Conservation (phyloP, 2,797 vertebrate genomes). For the Lates japonicus region DNA sequence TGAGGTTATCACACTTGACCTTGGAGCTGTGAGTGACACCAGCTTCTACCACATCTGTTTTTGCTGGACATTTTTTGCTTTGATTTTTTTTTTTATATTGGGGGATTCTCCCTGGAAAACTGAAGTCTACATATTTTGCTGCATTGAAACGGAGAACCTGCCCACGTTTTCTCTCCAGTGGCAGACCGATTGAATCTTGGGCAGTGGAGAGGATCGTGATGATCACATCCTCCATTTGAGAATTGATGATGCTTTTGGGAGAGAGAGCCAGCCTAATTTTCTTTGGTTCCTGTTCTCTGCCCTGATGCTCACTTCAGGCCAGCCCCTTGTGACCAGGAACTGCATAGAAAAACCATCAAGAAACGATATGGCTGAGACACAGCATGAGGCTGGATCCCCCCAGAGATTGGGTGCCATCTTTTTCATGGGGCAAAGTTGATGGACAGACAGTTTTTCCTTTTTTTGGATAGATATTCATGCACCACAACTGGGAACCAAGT, state of each 20-base stretch:
- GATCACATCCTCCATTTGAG: conserved; percentile 79
- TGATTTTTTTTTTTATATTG: not conserved
- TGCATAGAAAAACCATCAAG: conserved; percentile 58
- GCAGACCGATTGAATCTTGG: conserved; percentile 16
- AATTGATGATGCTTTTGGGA: conserved; percentile 79
- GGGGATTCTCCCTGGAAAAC: conserved; percentile 23
- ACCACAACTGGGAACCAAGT: conserved; percentile 39
- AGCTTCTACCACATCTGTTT: conserved; percentile 3
- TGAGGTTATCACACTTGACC: conserved; percentile 40
- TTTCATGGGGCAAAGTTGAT: conserved; percentile 75
- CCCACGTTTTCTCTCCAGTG: not conserved
- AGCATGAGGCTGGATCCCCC: conserved; percentile 63
- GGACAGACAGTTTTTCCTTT: conserved; percentile 65
- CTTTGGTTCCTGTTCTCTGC: conserved; percentile 58
- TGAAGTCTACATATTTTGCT: conserved; percentile 4
- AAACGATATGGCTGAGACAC: conserved; percentile 56
- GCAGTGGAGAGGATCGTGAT: conserved; percentile 78
- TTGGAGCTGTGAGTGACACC: conserved; percentile 41
- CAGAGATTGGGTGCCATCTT: conserved; percentile 55
- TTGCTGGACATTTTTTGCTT: not conserved
- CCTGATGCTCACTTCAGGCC: conserved; percentile 67
- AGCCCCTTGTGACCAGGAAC: conserved; percentile 61
- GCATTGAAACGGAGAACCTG: conserved; percentile 25
- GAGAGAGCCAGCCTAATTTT: conserved; percentile 74
- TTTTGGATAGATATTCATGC: conserved; percentile 74